Evolutionary conservation across 2,888 invertebrate genomes (phyloP), one percentile per base, ranked within the genome.

Genomic region (Rhingia rostrata): DNA sequence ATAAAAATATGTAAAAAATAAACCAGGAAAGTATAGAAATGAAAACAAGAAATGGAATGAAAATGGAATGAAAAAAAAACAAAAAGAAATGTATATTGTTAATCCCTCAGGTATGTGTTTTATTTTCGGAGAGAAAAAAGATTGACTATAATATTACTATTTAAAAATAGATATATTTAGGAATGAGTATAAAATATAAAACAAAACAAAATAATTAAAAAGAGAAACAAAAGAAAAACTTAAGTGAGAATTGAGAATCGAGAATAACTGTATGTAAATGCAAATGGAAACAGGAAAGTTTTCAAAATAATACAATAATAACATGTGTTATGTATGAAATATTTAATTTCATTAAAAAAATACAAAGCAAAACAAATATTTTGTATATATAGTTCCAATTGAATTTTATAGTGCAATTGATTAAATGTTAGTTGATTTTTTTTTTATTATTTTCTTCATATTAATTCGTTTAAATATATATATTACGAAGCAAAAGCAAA

Each of bases 101-200:
- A 90, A 90, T 90, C 90, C 90, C 90, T 91, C 90, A 91, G 90
- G 93, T 93, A 93, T 93, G 93, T 93, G 93, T 93, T 93, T 93
- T 91, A 90, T 91, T 90, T 91, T 91, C 91, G 92, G 93, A 93
- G 93, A 93, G 93, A 93, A 93, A 93, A 93, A 93, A 93, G 93
- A 93, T 93, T 93, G 93, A 93, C 92, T 91, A 91, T 89, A 90
- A 90, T 90, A 90, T 86, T 87, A 86, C 88, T 88, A 86, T 82
- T 86, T 81, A 87, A 85, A 86, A 72, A 74, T 84, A 86, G 74
- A 88, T 88, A 88, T 88, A 87, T 72, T 81, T 70, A 77, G 74
- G 84, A 78, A 85, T 83, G 74, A 79, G 73, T 66, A 73, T 86
- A 64, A 69, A 73, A 78, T 58, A 88, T 88, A 87, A 88, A 89